phyloP scores from a whole-genome alignment of 2,888 invertebrate genomes.

The Lasioglossum zephyrum region DNA sequence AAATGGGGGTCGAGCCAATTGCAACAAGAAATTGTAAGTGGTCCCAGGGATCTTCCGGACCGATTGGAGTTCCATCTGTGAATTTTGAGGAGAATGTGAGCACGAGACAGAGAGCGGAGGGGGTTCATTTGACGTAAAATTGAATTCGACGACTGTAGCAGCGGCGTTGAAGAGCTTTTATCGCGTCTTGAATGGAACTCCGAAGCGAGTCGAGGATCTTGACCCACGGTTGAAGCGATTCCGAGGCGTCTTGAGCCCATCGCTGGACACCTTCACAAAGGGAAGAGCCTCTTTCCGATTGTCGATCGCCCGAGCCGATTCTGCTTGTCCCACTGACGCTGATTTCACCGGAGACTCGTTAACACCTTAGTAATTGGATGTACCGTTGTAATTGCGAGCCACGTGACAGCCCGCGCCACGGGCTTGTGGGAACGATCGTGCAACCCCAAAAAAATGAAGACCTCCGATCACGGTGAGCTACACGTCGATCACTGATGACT shows the following conservation, averaged over 20 bases:
- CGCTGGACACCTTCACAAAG: conserved; percentile 6
- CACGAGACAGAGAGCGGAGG: not conserved
- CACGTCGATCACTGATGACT: too few relatives aligned
- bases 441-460: conserved; percentile 11
- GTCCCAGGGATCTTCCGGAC: not conserved
- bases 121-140: not conserved
- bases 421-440: conserved; percentile 16
- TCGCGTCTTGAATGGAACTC: not conserved
- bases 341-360: conserved; percentile 58
- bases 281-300: conserved; percentile 62
- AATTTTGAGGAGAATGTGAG: not conserved
- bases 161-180: not conserved
- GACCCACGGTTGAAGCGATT: not conserved
- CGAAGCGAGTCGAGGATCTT: not conserved
- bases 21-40: not conserved
- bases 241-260: not conserved
- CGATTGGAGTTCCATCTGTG: not conserved
- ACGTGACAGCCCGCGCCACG: conserved; percentile 19
- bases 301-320: conserved; percentile 64
- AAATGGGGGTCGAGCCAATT: not conserved
- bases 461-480: not conserved
- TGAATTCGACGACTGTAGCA: not conserved
- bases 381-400: conserved; percentile 48
- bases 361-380: conserved; percentile 55
- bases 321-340: conserved; percentile 38